Base-by-base conservation (phyloP, 2,113 vertebrate species). In the Aspiorhynchus laticeps region DNA sequence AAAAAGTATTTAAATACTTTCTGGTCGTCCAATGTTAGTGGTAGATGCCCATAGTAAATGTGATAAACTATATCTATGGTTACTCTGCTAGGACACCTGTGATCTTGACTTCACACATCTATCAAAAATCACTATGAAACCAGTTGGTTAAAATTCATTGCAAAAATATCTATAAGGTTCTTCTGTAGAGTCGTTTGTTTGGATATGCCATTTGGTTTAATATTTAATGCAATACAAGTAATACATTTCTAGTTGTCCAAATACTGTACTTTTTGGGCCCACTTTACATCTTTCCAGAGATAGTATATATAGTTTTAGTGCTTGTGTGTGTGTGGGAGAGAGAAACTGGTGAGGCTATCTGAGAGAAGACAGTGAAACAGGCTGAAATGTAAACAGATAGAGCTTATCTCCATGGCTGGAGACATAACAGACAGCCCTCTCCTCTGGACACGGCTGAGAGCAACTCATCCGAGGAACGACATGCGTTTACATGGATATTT, bases 351-450 rank as follows among this genome's bases (percentile, higher is more conserved):
- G 7, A 11, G 69, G 71, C 56, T 86, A 88, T 89, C 87, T 71
- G 69, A 63, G 38, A 88, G 73, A 77, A 28, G 73, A 83, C 53
- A 87, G 79, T 67, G 46, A 85, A 86, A 87, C 84, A 83, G 89
- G 85, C 79, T 53, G 74, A 84, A 80, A 87, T 90, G 90, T 88
- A 91, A 92, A 91, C 85, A 92, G 91, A 91, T 93, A 91, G 89
- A 87, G 85, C 88, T 93, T 93, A 94, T 93, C 93, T 86, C 83
- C 76, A 87, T 90, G 83, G 81, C 83, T 84, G 80, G 82, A 90
- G 89, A 88, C 83, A 85, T 83, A 82, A 89, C 88, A 88, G 84
- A 88, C 80, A 67, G 81, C 81, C 80, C 87, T 92, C 83, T 90
- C 85, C 87, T 89, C 53, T 88, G 53, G 38, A 90, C 43, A 86